Conservation (phyloP, 2,113 vertebrate genomes). For the Gnathonemus echidnorhynchus region DNA sequence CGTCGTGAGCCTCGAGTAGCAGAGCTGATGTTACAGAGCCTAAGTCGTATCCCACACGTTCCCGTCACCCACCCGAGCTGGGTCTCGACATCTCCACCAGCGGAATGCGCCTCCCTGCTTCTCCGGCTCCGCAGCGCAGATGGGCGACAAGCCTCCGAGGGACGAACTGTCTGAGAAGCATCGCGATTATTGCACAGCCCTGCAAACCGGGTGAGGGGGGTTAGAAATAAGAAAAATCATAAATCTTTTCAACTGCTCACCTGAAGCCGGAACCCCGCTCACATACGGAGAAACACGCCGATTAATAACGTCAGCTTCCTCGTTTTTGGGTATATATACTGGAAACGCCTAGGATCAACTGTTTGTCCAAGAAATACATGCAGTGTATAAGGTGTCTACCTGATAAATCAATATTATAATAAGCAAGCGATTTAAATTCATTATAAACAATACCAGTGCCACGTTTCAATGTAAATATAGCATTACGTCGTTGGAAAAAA, state of each 20-base stretch:
- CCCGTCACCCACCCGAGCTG: conserved; percentile 53
- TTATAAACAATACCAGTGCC: neutral
- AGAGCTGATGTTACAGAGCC: neutral
- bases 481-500: neutral
- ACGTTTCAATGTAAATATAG: neutral
- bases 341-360: neutral
- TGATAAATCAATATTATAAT: neutral
- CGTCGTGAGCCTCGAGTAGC: neutral
- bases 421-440: neutral
- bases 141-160: conserved; percentile 31
- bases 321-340: neutral
- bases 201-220: neutral
- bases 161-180: conserved; percentile 46
- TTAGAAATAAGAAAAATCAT: neutral
- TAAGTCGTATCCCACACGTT: neutral
- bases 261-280: neutral
- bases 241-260: conserved; percentile 3
- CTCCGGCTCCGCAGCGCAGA: conserved; percentile 33
- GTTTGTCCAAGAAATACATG: neutral
- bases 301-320: neutral
- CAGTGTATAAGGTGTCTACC: neutral
- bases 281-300: neutral
- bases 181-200: conserved; percentile 8
- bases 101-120: neutral
- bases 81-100: conserved; percentile 51